Percentiles rank a stretch among this genome's conserved stretches.
phyloP scores from a whole-genome alignment of 2,797 vertebrate genomes.

The Aphelocoma californica region DNA sequence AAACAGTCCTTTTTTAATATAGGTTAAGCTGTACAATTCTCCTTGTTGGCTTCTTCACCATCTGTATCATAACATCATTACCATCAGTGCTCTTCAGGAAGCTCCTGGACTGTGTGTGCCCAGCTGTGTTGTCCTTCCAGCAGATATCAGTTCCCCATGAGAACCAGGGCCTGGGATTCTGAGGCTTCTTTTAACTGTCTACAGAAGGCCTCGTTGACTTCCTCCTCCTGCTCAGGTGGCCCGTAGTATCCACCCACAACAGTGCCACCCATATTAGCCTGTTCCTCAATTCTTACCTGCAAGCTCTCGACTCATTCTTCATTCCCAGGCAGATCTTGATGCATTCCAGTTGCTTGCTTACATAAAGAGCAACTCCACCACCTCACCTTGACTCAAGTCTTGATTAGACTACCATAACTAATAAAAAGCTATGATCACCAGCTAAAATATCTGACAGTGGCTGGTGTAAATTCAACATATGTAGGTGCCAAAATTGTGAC shows the following conservation, averaged over 20 bases:
- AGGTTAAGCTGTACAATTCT: neutral
- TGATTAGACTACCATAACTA: neutral
- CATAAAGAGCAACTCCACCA: neutral
- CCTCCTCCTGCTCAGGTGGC: neutral
- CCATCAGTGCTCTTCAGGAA: neutral
- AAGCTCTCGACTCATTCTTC: neutral
- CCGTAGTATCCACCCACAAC: too few relatives aligned
- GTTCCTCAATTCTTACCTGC: neutral
- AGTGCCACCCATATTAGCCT: neutral
- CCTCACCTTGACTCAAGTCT: neutral
- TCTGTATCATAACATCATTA: neutral
- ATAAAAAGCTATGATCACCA: neutral
- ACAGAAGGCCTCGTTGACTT: neutral
- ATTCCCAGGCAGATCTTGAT: neutral
- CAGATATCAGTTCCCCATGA: neutral
- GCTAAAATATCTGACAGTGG: neutral
- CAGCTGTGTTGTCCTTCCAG: neutral
- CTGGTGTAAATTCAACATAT: neutral
- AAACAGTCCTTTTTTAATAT: neutral
- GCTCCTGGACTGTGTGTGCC: neutral
- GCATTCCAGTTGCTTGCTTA: neutral
- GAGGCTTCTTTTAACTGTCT: neutral
- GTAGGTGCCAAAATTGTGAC: neutral
- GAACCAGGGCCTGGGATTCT: neutral
- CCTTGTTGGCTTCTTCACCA: neutral